Conservation (phyloP, 64 coral and sea anemone species). For the Porites lutea region DNA sequence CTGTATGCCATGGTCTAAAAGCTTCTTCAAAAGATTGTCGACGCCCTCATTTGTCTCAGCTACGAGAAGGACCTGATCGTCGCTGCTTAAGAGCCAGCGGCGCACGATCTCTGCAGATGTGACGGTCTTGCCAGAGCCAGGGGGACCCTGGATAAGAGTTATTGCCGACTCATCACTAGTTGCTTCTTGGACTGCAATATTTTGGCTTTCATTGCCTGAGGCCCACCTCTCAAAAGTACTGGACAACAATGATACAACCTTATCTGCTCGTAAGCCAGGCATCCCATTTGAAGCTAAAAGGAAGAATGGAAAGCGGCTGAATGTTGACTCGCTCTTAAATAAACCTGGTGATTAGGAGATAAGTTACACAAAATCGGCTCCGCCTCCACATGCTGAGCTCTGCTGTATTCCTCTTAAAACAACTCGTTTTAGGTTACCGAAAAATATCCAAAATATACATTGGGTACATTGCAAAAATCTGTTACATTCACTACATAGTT, state of each 20-base stretch:
- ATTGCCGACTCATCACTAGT: slow-evolving; percentile 11
- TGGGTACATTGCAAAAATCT: no score
- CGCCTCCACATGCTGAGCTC: no score
- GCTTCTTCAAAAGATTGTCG: slow-evolving; percentile 82
- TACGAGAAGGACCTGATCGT: slow-evolving; percentile 43
- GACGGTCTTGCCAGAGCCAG: slow-evolving; percentile 88
- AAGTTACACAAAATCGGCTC: no score
- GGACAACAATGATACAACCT: background rate
- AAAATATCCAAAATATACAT: no score
- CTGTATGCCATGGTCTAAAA: slow-evolving; percentile 57
- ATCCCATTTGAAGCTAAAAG: background rate
- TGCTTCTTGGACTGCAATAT: slow-evolving; percentile 61
- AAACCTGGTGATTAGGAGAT: no score
- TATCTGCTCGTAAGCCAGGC: background rate
- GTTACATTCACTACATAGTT: no score
- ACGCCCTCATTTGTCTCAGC: slow-evolving; percentile 93
- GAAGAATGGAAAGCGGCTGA: background rate
- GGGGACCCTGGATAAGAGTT: slow-evolving; percentile 87
- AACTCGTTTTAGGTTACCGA: no score
- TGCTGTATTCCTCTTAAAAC: no score
- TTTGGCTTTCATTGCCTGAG: slow-evolving; percentile 74
- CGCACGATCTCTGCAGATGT: slow-evolving; percentile 75
- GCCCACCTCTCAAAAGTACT: background rate
- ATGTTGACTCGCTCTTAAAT: no score
- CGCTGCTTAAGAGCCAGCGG: slow-evolving; percentile 19